A percentile compares a stretch with the other conserved stretches of the same genome.
These are phyloP conservation scores for Eriosoma lanigerum DNA, from an alignment of 1,140 invertebrate genomes.

Conservation along the genomic window DNA sequence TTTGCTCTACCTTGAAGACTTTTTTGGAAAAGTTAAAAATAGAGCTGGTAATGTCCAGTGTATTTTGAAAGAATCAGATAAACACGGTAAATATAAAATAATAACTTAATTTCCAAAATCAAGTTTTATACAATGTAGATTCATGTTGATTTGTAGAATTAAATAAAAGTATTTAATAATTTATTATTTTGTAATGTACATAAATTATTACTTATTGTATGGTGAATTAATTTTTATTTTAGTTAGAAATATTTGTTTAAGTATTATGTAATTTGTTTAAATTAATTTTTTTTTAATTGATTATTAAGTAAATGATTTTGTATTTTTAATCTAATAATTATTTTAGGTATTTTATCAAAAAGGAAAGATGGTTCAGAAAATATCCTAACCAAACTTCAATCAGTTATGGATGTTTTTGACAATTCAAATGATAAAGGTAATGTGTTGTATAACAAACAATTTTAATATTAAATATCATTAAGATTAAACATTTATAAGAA, in stretches of 20 bases:
- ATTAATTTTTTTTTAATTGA: too few species aligned
- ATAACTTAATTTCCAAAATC: background rate
- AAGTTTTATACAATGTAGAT: background rate
- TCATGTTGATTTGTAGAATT: background rate
- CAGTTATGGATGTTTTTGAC: slow-evolving; percentile 56
- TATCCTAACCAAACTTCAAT: slow-evolving; percentile 89
- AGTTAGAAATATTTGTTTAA: background rate
- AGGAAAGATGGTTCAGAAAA: slow-evolving; percentile 95
- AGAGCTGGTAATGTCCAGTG: slow-evolving; percentile 88
- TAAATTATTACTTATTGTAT: too few species aligned
- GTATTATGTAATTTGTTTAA: background rate
- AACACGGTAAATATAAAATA: slow-evolving; percentile 68
- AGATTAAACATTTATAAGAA: too few species aligned
- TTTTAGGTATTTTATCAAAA: slow-evolving; percentile 84
- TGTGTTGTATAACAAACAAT: background rate
- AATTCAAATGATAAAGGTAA: slow-evolving; percentile 42
- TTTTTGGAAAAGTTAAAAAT: slow-evolving; percentile 89
- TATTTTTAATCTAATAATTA: slow-evolving; percentile 14
- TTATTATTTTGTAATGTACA: too few species aligned
- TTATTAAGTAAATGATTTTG: background rate
- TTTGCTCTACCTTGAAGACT: slow-evolving; percentile 65
- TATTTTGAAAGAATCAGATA: slow-evolving; percentile 88
- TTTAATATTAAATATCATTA: too few species aligned
- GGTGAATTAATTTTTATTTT: too few species aligned
- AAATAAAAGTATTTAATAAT: too few species aligned